Base-by-base conservation (phyloP, 2,797 vertebrate species). In the Poeciliopsis paucimaculata region DNA sequence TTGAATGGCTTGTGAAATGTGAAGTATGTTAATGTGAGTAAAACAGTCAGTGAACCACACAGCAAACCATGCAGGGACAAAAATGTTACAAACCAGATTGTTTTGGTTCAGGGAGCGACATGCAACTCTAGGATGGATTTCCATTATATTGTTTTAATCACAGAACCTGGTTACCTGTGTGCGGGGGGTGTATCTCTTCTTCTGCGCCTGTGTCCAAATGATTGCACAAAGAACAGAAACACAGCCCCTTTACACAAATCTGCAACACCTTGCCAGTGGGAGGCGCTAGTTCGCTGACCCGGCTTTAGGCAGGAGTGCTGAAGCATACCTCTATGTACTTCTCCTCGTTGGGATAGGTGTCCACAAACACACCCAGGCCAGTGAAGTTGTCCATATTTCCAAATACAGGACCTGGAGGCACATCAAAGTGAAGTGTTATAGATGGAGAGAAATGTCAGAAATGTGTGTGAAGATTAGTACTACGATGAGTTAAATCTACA, bases 281-380 rank as follows among this genome's bases (percentile, higher is more conserved):
- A 73, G 49, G 47, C 71, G 78, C 46, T 71, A 46, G 2, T 73
- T 64, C 31, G 23, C 64, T 26, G 51, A 60, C 8, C 47, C 23
- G 23, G 39, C 26, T 77, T 77, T 57, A 57, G 39, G 75, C 36
- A 76, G 13, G 62, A 64, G 68, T 4, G 10, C 51, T 64, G 57
- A 11, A 4, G 45, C 95, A 87, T 95, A 99, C 98, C 97, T 99
- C 98, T 68, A 98, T 93, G 49, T 97, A 96, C 86, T 99, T 99
- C 94, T 99, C 98, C 94, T 99, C 98, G 12, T 99, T 99, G 9
- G 97, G 97, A 79, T 99, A 99, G 0, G 98, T 99, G 94, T 99
- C 98, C 94, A 99, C 95, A 60, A 99, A 99, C 82, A 99, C 95
- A 5, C 98, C 98, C 93, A 99, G 91, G 60, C 98, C 98, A 47